phyloP scores from a whole-genome alignment of 1,140 invertebrate species.

The Caenorhabditis elegans region DNA sequence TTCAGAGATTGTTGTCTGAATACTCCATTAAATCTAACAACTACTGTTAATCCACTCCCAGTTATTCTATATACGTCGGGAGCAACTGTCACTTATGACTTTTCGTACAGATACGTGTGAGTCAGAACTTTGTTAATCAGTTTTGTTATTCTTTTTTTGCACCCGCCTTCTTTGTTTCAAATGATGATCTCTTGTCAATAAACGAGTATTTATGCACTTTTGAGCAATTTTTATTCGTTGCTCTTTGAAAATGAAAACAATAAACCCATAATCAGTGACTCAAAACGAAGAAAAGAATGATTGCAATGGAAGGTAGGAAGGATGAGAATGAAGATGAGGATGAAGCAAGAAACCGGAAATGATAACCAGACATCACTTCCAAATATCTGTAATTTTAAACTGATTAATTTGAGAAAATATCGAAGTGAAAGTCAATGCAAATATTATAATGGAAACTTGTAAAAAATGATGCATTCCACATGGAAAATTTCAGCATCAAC shows the following conservation, averaged over 20 bases:
- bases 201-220: not conserved
- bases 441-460: too few species aligned
- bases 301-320: not conserved
- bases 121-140: not conserved
- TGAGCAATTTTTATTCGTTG: constrained; percentile 20
- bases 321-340: constrained; percentile 1
- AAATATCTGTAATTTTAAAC: constrained; percentile 40
- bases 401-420: too few species aligned
- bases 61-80: not conserved
- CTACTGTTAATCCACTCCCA: not conserved
- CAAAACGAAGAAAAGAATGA: constrained; percentile 26
- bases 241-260: not conserved
- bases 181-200: not conserved
- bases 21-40: not conserved
- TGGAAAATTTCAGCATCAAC: not conserved
- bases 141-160: not conserved
- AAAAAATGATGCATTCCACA: too few species aligned
- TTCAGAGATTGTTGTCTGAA: constrained; percentile 11
- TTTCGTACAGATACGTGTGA: constrained; percentile 1
- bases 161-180: not conserved
- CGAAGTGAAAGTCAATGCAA: too few species aligned
- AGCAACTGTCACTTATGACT: not conserved
- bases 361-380: constrained; percentile 44
- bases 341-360: constrained; percentile 9
- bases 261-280: constrained; percentile 28